Evolutionary conservation across 2,113 vertebrate genomes (phyloP).

Genomic region (Corythaixoides concolor): DNA sequence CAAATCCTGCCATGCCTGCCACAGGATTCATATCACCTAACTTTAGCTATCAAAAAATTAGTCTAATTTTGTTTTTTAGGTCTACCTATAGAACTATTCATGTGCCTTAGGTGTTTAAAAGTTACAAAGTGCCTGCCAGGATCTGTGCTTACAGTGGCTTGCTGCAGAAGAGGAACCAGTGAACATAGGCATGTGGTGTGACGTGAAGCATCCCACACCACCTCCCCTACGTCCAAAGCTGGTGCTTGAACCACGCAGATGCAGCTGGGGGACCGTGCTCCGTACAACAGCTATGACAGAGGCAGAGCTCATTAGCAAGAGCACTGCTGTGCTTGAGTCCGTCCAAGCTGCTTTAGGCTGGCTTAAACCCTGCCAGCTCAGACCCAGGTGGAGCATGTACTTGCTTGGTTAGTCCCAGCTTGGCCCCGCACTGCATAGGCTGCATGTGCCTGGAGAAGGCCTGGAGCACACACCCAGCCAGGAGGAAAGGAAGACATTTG

Average conservation of each 20-base stretch:
- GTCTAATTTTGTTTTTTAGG: background rate
- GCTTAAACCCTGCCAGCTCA: background rate
- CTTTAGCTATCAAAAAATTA: background rate
- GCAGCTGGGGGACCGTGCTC: background rate
- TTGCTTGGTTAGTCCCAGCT: rapidly evolving
- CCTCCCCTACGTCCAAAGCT: background rate
- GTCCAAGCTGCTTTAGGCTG: background rate
- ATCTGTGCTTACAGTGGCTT: background rate
- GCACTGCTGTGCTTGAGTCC: background rate
- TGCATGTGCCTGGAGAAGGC: rapidly evolving
- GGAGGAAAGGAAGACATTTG: background rate
- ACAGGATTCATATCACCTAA: background rate
- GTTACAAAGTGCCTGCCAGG: background rate
- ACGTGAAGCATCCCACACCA: background rate
- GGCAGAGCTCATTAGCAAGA: background rate
- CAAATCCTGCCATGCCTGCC: background rate
- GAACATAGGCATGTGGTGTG: rapidly evolving
- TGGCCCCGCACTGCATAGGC: rapidly evolving
- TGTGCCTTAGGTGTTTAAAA: background rate
- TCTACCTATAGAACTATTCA: background rate
- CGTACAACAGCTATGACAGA: rapidly evolving
- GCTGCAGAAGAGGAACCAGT: background rate
- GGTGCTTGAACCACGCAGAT: rapidly evolving
- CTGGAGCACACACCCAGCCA: background rate
- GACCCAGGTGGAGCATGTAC: background rate